phyloP scores from a whole-genome alignment of 2,113 vertebrate genomes.

The Xyrauchen texanus region DNA sequence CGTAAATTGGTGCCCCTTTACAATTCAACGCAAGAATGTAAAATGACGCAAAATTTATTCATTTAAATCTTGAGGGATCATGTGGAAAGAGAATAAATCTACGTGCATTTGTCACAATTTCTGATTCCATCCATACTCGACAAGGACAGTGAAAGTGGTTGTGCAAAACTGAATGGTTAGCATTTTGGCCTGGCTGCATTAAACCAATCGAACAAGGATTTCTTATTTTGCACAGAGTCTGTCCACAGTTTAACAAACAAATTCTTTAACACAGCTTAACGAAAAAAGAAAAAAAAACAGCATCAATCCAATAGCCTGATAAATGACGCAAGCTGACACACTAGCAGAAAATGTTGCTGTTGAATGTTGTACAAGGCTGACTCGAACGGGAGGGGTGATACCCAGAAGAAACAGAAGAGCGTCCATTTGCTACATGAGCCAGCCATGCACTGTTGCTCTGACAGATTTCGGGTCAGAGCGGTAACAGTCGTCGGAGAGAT shows the following conservation, averaged over 20 bases:
- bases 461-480: constrained; percentile 50
- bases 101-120: too few species aligned
- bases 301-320: background rate
- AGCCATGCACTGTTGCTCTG: constrained; percentile 70
- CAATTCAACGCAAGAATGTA: background rate
- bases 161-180: constrained; percentile 1
- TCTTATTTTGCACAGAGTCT: constrained; percentile 5
- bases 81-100: too few species aligned
- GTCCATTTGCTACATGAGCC: constrained; percentile 69
- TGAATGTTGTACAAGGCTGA: constrained; percentile 10
- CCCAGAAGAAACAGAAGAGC: constrained; percentile 1
- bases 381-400: background rate
- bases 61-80: too few species aligned
- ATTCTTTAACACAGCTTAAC: background rate
- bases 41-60: background rate
- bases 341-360: constrained; percentile 8
- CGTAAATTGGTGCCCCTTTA: background rate
- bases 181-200: constrained; percentile 32
- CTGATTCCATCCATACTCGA: background rate
- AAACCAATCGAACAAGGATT: constrained; percentile 5
- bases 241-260: background rate
- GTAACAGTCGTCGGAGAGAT: constrained; percentile 55
- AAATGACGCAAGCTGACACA: background rate
- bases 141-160: background rate
- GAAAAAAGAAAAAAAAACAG: background rate